Evolutionary conservation across 2,888 invertebrate genomes (phyloP), one percentile per base, ranked within the genome.

Genomic region (Ischnura elegans): DNA sequence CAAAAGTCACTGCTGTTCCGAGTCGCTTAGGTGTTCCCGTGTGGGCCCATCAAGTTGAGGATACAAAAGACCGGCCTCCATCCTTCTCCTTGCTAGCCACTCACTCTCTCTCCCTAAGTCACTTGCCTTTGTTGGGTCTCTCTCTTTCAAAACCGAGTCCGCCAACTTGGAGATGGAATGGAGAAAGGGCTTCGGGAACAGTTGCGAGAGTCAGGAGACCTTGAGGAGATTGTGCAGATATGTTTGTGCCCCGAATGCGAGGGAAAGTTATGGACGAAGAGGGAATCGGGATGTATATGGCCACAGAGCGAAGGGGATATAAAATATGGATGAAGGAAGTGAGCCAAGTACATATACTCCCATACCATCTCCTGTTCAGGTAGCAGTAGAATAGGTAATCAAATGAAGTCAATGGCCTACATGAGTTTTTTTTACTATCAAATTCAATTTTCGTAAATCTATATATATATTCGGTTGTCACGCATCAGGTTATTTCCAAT

Each of bases 111-210:
- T 0, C 61, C 25, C 61, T n/a, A 25, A 25, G 1, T 61, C n/a
- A 25, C n/a, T 61, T 61, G 29, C 36, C 76, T 13, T 25, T 36
- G 10, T 5, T 36, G 29, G 76, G 16, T 29, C 36, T 16, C 76
- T 36, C 76, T 76, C 76, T 8, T 76, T n/a, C n/a, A 76, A 76
- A 76, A 76, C 10, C 36, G 76, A 76, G 76, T 36, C 36, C 16
- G 76, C 8, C 76, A 25, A 61, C 25, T 61, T 16, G 61, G 61
- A 61, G 76, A 13, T 76, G 36, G 76, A 76, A 36, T 13, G 76
- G 76, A 76, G 76, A 76, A 76, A 76, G 76, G 76, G 76, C 76
- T 76, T 76, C 36, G 36, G 76, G 36, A 76, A 76, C 76, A 76
- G 76, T 76, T 76, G 10, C 13, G 29, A 13, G 10, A 76, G 10